Percentiles rank a stretch among this genome's conserved stretches.
Conservation (phyloP, 2,888 invertebrate genomes). For the Pteria penguin region DNA sequence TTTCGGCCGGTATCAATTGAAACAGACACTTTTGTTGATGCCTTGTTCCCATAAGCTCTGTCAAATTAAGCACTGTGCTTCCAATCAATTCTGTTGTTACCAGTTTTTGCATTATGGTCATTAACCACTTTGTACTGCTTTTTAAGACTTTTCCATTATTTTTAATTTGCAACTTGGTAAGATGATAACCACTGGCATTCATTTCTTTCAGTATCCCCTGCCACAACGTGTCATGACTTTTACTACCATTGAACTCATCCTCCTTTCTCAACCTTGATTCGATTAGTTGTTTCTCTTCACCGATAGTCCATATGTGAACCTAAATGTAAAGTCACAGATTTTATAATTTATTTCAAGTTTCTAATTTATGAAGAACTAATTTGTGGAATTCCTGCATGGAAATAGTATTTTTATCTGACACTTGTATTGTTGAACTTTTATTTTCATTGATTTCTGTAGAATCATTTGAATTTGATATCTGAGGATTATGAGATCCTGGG, state of each 20-base stretch:
- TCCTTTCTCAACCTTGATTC: background rate
- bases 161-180: background rate
- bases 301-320: constrained; percentile 1
- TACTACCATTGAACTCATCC: background rate
- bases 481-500: no score
- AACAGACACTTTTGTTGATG: background rate
- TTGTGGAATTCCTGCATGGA: no score
- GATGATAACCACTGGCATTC: background rate
- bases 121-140: constrained; percentile 6
- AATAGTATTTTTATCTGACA: no score
- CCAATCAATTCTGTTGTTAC: background rate
- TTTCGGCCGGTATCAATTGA: constrained; percentile 1
- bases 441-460: no score
- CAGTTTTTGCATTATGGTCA: background rate
- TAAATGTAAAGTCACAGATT: no score
- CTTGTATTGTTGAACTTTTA: no score
- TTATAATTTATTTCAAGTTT: no score
- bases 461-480: no score
- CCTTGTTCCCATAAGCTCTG: background rate
- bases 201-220: background rate
- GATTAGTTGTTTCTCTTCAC: background rate
- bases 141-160: constrained; percentile 8
- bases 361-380: no score
- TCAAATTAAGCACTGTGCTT: background rate
- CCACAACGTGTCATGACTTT: constrained; percentile 1